Base-by-base conservation (phyloP, 2,113 vertebrate genomes). In the Picathartes gymnocephalus region DNA sequence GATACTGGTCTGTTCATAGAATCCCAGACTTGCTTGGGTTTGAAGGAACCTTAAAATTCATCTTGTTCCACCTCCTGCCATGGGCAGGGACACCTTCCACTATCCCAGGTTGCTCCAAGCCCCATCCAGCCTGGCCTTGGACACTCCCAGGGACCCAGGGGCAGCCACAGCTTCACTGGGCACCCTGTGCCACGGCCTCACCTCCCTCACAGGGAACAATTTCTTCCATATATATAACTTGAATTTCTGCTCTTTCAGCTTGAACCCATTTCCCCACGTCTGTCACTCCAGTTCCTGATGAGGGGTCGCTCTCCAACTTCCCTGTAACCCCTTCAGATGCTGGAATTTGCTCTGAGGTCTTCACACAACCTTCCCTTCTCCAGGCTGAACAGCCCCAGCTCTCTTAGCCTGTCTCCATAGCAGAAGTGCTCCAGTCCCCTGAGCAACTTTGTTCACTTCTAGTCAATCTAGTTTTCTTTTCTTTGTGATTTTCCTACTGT, bases 31-130 rank as follows among this genome's bases (percentile, higher is more conserved):
- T 12, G 25, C 69, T 61, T 76, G 21, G 25, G 9, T 35, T 12
- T 4, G 3, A 61, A 54, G 31, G 8, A 17, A 27, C 45, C 30
- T 82, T 56, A 42, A 69, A 82, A 15, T 4, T 13, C 62, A 33
- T 14, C 56, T 4, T 11, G 7, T 62, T 11, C 71, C 25, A 48
- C 1, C 9, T 7, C 40, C 39, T 83, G 25, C 22, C 48, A 54
- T 20, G 25, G 37, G 17, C n/a, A 89, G 40, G 40, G 47, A 76
- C 51, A 73, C 17, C 25, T 69, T 7, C 21, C 48, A 47, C 12
- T 8, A 0, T 1, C 54, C n/a, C 54, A 48, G 10, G 31, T 0
- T 19, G 6, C 62, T 69, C 40, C 47, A 5, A 76, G 30, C 16
- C 45, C 45, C 0, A 0, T 61, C 39, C 70, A 48, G 0, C 40